Base-by-base conservation (phyloP, 2,113 vertebrate genomes). In the Neoarius graeffei region DNA sequence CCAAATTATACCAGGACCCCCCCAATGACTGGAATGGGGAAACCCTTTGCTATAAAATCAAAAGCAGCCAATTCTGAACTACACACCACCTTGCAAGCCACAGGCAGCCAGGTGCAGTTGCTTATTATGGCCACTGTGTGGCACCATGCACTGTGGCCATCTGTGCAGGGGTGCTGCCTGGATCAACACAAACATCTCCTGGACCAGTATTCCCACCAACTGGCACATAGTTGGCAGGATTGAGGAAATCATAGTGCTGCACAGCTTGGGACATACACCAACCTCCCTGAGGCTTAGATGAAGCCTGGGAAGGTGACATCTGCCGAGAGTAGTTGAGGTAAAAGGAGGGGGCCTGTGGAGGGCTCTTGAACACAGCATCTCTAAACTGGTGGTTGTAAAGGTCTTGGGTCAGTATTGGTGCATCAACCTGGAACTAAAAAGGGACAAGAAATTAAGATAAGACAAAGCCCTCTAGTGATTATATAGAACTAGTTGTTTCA, bases 371-470 rank as follows among this genome's bases (percentile, higher is more conserved):
- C 2, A 90, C 60, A 0, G 92, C 2, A n/a, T 92, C 93, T 84
- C 93, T 92, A 82, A 92, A 85, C 52, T 93, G 92, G 11, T 92
- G 91, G 80, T 87, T 91, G 67, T 91, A 89, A 10, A 59, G 89
- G 76, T 94, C 91, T 64, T 90, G 92, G 10, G 81, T 50, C 20
- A 90, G 89, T 4, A 91, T n/a, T 9, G n/a, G 86, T 1, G 66
- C n/a, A 7, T 94, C 92, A 35, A 80, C 88, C 35, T 91, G 91
- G 84, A 92, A 96, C 94, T 95, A 80, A 42, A 85, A 82, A 17
- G 14, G 62, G 1, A 60, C 5, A 11, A 17, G 9, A 48, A 0
- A 25, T 74, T 14, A 79, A 1, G 1, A 81, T 11, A 50, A 13
- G 42, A 42, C 35, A 20, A 30, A 4, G 25, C 66, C n/a, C 30